Base-by-base conservation (phyloP, 2,888 invertebrate species). In the Xestia sexstrigata region DNA sequence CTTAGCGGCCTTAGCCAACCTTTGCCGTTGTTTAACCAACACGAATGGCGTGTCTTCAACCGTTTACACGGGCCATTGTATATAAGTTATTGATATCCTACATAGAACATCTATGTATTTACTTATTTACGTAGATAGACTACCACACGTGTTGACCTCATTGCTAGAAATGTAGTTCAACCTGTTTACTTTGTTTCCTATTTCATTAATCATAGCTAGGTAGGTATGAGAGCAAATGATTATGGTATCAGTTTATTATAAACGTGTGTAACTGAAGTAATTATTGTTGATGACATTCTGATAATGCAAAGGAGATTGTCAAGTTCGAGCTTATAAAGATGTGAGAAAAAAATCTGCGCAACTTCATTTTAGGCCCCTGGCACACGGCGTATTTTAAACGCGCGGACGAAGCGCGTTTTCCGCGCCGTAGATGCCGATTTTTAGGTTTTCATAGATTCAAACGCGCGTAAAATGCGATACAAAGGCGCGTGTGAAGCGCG, bases 141-240 rank as follows among this genome's bases (percentile, higher is more conserved):
- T 23, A 9, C 23, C 9, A 80, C 86, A 83, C 70, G 76, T 80
- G 78, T 74, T 87, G 79, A 76, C 86, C 84, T 88, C 39, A 76
- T 70, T 63, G 80, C 6, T 65, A 76, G 11, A 15, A 73, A 82
- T 82, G 58, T 83, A 81, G 71, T 67, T 58, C 78, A 76, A 77
- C 74, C 75, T 81, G 75, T 78, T 78, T 78, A 84, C 73, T 70
- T 77, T 74, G 77, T 85, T 72, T 78, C 84, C 68, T 63, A 74
- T 78, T n/a, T n/a, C n/a, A n/a, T n/a, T 71, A 55, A n/a, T 73
- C 30, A 60, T 82, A n/a, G n/a, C n/a, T n/a, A 80, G 45, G 42
- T 80, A 63, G 17, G 17, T 72, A 69, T 58, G n/a, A 45, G 35
- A 62, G 49, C 52, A 52, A 76, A 26, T 73, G 65, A 70, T 66